Conservation (phyloP, 1,140 invertebrate genomes). For the Pogonus chalceus region DNA sequence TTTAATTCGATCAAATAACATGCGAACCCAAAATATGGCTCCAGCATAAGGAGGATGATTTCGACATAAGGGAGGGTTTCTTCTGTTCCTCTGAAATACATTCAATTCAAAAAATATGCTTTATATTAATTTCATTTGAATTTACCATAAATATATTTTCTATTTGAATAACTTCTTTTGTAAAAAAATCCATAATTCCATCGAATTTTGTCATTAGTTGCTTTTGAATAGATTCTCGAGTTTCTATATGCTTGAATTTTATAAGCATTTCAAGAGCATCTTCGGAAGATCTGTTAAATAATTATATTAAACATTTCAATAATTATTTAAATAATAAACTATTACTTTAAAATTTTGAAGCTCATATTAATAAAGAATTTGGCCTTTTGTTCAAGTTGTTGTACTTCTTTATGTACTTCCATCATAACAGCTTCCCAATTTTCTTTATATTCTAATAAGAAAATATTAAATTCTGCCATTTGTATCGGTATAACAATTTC, state of each 20-base stretch:
- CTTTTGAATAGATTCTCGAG: conserved; percentile 56
- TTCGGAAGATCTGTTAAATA: conserved; percentile 56
- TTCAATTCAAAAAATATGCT: conserved; percentile 9
- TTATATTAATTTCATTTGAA: conserved; percentile 13
- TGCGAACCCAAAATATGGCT: conserved; percentile 71
- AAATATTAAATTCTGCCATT: conserved; percentile 72
- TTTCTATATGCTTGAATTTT: conserved; percentile 70
- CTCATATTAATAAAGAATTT: conserved; percentile 77
- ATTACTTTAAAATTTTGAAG: conserved; percentile 59
- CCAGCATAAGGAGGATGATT: conserved; percentile 70
- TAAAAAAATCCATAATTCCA: conserved; percentile 73
- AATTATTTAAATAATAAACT: conserved; percentile 11
- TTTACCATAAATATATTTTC: conserved; percentile 55
- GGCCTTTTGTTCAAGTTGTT: conserved; percentile 67
- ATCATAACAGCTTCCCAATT: conserved; percentile 75
- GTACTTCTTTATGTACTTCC: conserved; percentile 63
- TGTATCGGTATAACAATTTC: conserved; percentile 62
- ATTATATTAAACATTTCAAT: conserved; percentile 13
- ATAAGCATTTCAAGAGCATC: conserved; percentile 66
- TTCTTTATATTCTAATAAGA: conserved; percentile 59
- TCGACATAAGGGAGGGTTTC: conserved; percentile 61
- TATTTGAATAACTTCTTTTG: conserved; percentile 62
- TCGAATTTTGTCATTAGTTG: conserved; percentile 73
- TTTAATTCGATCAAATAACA: conserved; percentile 67
- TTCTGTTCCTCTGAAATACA: conserved; percentile 50